These are phyloP conservation scores for Colossoma macropomum DNA, from an alignment of 2,113 vertebrate genomes.

Conservation along the genomic window DNA sequence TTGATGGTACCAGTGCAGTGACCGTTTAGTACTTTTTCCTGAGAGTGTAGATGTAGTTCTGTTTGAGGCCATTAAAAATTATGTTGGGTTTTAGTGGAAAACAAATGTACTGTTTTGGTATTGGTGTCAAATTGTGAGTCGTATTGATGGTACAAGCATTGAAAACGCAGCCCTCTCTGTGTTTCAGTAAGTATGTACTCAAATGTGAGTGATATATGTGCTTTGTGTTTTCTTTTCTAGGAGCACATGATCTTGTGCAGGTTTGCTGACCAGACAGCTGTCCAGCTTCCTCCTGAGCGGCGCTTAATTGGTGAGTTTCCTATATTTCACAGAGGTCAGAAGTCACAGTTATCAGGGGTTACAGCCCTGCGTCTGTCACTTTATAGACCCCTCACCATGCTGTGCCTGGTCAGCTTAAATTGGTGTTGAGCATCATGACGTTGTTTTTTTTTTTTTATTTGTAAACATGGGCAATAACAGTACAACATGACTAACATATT, in stretches of 20 bases:
- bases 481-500: too few relatives aligned
- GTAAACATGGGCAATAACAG: background rate
- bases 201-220: background rate
- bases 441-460: background rate
- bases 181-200: too few relatives aligned
- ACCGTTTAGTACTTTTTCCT: too few relatives aligned
- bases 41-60: too few relatives aligned
- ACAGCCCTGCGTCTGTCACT: background rate
- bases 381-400: background rate
- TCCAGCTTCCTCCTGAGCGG: constrained; percentile 87
- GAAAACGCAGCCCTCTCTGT: too few relatives aligned
- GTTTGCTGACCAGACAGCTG: constrained; percentile 96
- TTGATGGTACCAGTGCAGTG: too few relatives aligned
- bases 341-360: background rate
- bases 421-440: background rate
- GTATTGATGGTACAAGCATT: too few relatives aligned
- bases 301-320: constrained; percentile 82
- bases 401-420: background rate
- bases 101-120: too few relatives aligned
- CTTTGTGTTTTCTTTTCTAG: constrained; percentile 67
- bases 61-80: too few relatives aligned
- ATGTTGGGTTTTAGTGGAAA: too few relatives aligned
- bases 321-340: background rate
- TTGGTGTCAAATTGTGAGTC: too few relatives aligned
- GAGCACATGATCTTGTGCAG: constrained; percentile 98